Percentiles rank a stretch among this genome's conserved stretches.
Evolutionary conservation across 2,113 vertebrate species (phyloP).

Genomic region (Choloepus hoffmanni): DNA sequence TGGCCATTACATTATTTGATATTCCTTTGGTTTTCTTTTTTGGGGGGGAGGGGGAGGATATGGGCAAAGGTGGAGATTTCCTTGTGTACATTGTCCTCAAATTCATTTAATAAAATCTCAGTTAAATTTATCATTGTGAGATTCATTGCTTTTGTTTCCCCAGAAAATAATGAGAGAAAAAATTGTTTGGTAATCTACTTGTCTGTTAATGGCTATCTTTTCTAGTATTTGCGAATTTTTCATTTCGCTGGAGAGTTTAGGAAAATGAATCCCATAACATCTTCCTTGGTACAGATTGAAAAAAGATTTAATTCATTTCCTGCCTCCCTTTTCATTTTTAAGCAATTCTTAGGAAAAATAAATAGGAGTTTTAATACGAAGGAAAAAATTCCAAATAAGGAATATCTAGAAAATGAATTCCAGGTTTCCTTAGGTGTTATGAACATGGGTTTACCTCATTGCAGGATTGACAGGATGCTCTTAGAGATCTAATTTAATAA

Average conservation of each 20-base stretch:
- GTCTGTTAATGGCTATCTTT: neutral
- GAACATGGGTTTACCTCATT: neutral
- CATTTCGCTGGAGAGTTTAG: conserved; percentile 41
- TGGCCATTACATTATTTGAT: neutral
- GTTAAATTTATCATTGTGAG: neutral
- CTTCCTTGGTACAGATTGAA: neutral
- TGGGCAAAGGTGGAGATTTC: conserved; percentile 23
- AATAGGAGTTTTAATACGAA: conserved; percentile 42
- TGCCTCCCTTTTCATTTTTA: conserved; percentile 31
- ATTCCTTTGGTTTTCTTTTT: neutral
- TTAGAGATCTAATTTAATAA: neutral
- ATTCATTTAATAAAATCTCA: conserved; percentile 44
- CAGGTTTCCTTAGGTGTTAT: neutral
- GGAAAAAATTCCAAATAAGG: neutral
- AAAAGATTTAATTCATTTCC: conserved; percentile 9
- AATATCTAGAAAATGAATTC: conserved; percentile 32
- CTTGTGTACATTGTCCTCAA: neutral
- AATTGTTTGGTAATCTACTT: neutral
- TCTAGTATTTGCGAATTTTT: neutral
- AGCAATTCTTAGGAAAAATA: conserved; percentile 33
- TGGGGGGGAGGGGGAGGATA: neutral
- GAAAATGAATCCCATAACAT: conserved; percentile 40
- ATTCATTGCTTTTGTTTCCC: conserved; percentile 16
- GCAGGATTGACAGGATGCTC: neutral
- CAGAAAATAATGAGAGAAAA: neutral